Evolutionary conservation across 2,113 vertebrate genomes (phyloP).

Genomic region (Enhydra lutris): DNA sequence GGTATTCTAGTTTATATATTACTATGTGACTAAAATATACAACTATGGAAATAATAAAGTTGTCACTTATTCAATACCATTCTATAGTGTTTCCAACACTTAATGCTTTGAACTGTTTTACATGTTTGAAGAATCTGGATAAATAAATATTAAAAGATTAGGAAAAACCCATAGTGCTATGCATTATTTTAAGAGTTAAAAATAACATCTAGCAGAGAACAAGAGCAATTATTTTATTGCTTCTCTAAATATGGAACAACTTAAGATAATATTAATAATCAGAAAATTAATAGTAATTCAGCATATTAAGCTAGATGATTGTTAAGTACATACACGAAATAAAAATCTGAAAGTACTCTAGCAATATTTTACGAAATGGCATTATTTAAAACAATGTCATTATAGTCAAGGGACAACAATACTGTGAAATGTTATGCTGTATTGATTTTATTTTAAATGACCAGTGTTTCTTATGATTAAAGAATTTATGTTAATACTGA

Average conservation of each 20-base stretch:
- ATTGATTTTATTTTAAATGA: constrained; percentile 34
- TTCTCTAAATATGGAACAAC: constrained; percentile 45
- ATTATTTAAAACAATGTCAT: constrained; percentile 50
- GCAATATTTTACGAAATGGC: constrained; percentile 30
- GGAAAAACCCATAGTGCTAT: background rate
- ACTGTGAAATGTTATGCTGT: background rate
- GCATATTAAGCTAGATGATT: constrained; percentile 50
- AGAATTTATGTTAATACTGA: background rate
- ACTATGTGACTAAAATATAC: background rate
- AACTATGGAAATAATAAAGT: background rate
- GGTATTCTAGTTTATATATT: background rate
- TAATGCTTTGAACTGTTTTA: background rate
- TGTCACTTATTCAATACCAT: background rate
- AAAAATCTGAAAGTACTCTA: constrained; percentile 17
- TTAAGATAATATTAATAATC: constrained; percentile 65
- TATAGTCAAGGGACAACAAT: background rate
- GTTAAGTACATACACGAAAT: constrained; percentile 60
- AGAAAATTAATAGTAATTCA: constrained; percentile 61
- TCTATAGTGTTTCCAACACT: background rate
- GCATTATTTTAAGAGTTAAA: constrained; percentile 18
- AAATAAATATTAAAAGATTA: constrained; percentile 16
- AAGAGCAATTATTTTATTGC: constrained; percentile 1
- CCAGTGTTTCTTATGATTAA: background rate
- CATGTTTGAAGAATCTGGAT: background rate
- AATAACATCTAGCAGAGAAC: background rate